A percentile compares a stretch with the other conserved stretches of the same genome.
phyloP scores from a whole-genome alignment of 2,113 vertebrate genomes.

The Heterochromis multidens region DNA sequence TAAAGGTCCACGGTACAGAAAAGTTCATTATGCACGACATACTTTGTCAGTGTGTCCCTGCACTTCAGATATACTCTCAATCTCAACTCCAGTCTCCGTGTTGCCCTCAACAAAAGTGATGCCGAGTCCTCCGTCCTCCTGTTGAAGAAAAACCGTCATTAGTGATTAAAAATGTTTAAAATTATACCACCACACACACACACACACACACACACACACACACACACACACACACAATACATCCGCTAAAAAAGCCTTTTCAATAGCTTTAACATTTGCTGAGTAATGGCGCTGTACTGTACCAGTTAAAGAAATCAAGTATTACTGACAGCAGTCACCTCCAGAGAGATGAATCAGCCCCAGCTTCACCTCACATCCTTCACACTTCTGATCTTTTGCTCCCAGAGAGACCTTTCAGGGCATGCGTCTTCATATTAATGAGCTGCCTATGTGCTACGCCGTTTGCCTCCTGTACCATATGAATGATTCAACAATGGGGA shows the following conservation, averaged over 20 bases:
- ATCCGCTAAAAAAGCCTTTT: not conserved
- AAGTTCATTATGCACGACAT: not conserved
- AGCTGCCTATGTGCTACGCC: not conserved
- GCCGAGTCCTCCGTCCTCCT: conserved; percentile 86
- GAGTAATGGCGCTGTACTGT: not conserved
- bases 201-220: too few relatives aligned
- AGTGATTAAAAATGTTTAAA: not conserved
- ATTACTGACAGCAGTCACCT: not conserved
- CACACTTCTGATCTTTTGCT: not conserved
- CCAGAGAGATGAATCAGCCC: not conserved
- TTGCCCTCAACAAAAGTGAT: conserved; percentile 85
- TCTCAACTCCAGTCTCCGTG: conserved; percentile 74
- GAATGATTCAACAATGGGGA: not conserved
- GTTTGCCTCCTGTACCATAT: not conserved
- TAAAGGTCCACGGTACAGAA: not conserved
- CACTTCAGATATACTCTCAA: conserved; percentile 81
- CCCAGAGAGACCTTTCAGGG: not conserved
- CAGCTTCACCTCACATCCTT: not conserved
- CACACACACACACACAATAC: not conserved
- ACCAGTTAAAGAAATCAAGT: not conserved
- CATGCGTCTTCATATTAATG: not conserved
- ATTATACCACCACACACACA: not conserved
- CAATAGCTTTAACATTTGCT: not conserved
- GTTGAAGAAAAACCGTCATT: not conserved
- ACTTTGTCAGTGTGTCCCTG: conserved; percentile 79